Evolutionary conservation across 2,888 invertebrate species (phyloP).

Genomic region (Eremobia ochroleuca): DNA sequence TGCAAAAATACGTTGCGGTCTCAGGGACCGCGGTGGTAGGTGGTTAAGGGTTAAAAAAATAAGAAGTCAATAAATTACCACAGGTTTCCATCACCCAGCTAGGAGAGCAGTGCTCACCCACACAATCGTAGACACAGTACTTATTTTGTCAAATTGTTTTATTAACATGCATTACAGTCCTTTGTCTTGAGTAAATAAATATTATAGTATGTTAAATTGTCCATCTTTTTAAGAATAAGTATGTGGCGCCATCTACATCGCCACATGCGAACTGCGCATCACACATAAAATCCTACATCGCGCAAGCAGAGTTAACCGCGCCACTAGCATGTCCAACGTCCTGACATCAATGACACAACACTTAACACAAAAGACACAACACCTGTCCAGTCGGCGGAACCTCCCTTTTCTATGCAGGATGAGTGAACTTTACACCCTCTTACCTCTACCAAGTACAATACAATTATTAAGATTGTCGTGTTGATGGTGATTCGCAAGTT

Average conservation of each 20-base stretch:
- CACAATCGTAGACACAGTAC: background rate
- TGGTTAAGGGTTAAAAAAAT: background rate
- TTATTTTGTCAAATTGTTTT: background rate
- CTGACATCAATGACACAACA: too few species aligned
- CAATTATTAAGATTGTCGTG: background rate
- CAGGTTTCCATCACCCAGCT: background rate
- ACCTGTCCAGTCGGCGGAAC: too few species aligned
- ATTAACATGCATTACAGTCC: background rate
- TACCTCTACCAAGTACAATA: background rate
- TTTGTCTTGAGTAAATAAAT: background rate
- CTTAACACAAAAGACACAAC: too few species aligned
- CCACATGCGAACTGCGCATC: too few species aligned
- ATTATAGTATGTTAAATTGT: background rate
- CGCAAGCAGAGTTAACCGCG: too few species aligned
- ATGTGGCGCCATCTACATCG: too few species aligned
- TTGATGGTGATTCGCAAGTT: background rate
- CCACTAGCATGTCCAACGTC: too few species aligned
- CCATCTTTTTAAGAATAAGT: background rate
- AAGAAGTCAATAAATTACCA: background rate
- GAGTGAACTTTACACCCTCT: too few species aligned
- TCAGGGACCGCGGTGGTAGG: too few species aligned
- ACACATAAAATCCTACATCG: too few species aligned
- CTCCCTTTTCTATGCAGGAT: too few species aligned
- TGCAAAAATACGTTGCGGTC: too few species aligned
- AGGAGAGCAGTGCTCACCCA: background rate